Percentiles rank a stretch among this genome's conserved stretches.
Evolutionary conservation across 1,140 invertebrate species (phyloP).

Genomic region (Trissolcus basalis): DNA sequence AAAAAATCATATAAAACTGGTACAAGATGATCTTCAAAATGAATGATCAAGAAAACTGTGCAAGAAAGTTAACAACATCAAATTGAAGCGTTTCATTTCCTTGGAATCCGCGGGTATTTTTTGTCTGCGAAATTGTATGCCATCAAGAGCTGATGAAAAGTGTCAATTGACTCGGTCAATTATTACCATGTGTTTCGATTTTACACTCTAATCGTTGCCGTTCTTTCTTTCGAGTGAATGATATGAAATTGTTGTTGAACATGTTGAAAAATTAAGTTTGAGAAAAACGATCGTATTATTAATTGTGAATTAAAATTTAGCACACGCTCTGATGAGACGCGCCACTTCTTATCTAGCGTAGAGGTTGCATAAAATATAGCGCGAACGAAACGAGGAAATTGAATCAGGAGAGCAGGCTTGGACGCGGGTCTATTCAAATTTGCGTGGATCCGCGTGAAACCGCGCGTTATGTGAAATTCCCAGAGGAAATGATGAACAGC

Average conservation of each 20-base stretch:
- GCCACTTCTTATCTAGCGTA: background rate
- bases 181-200: too few relatives aligned
- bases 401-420: background rate
- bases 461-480: constrained; percentile 8
- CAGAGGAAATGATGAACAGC: constrained; percentile 15
- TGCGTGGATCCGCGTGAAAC: constrained; percentile 11
- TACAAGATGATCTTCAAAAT: background rate
- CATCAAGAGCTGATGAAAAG: constrained; percentile 2
- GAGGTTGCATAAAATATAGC: constrained; percentile 21
- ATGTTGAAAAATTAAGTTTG: too few relatives aligned
- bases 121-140: background rate
- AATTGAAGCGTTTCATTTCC: constrained; percentile 19
- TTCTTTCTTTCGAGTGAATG: too few relatives aligned
- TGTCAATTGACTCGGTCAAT: background rate
- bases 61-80: constrained; percentile 5
- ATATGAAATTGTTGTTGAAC: too few relatives aligned
- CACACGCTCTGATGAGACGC: background rate
- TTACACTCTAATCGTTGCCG: too few relatives aligned
- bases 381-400: constrained; percentile 6
- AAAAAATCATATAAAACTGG: background rate
- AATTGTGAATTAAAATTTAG: constrained; percentile 2
- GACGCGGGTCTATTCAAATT: constrained; percentile 9
- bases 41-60: background rate
- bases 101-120: background rate
- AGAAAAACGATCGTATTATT: too few relatives aligned